Evolutionary conservation across 1,140 invertebrate species (phyloP).

Genomic region (Metaphire vulgaris): DNA sequence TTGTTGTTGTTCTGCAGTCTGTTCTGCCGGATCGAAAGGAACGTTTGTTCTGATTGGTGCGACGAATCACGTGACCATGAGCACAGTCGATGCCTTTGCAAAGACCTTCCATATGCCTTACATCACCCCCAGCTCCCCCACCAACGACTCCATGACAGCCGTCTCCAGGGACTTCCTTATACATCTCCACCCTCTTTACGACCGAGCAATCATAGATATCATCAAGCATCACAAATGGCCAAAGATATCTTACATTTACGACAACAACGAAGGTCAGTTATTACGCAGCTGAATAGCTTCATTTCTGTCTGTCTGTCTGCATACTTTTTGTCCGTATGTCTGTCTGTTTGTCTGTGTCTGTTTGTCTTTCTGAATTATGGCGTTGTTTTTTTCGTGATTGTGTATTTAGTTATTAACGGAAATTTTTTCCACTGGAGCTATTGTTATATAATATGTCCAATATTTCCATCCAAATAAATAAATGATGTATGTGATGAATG

Average conservation of each 20-base stretch:
- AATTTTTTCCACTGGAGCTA: too few relatives aligned
- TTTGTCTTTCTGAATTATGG: neutral
- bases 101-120: slow-evolving; percentile 95
- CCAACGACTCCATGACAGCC: slow-evolving; percentile 28
- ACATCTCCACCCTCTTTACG: neutral
- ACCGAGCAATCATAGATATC: neutral
- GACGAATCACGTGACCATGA: slow-evolving; percentile 83
- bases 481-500: too few relatives aligned
- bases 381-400: too few relatives aligned
- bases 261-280: neutral
- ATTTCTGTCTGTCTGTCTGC: neutral
- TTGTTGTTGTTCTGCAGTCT: slow-evolving; percentile 64
- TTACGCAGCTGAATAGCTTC: neutral
- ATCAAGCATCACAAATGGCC: neutral
- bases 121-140: slow-evolving; percentile 57
- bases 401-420: too few relatives aligned
- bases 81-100: slow-evolving; percentile 87
- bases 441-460: too few relatives aligned
- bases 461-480: too few relatives aligned
- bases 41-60: slow-evolving; percentile 84
- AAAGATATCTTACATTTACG: neutral
- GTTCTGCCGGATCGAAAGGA: slow-evolving; percentile 79
- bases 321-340: neutral
- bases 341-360: neutral
- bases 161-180: neutral